Evolutionary conservation across 1,140 invertebrate species (phyloP).

Genomic region (Vollenhovia emeryi): DNA sequence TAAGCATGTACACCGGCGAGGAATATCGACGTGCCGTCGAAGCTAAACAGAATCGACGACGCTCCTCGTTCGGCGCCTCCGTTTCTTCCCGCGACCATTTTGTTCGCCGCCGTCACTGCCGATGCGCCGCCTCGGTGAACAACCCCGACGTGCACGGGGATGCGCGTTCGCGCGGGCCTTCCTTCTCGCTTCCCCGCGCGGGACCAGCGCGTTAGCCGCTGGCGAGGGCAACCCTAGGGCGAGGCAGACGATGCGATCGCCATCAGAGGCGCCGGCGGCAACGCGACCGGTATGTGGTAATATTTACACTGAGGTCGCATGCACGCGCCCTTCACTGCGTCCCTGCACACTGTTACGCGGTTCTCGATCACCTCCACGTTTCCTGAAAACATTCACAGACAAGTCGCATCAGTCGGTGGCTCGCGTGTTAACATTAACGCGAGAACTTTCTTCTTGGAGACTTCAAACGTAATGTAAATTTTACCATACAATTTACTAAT

Average conservation of each 20-base stretch:
- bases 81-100: constrained; percentile 3
- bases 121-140: constrained; percentile 23
- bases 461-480: no score
- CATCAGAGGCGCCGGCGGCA: constrained; percentile 91
- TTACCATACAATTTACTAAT: no score
- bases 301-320: constrained; percentile 96
- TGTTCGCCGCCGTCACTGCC: constrained; percentile 26
- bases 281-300: constrained; percentile 95
- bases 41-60: constrained; percentile 57
- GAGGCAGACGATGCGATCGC: constrained; percentile 85
- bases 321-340: constrained; percentile 96
- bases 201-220: constrained; percentile 58
- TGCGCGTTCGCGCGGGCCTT: constrained; percentile 32
- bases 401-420: not conserved
- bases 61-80: not conserved
- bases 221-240: constrained; percentile 77
- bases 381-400: constrained; percentile 87
- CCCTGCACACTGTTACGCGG: constrained; percentile 96
- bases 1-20: constrained; percentile 26
- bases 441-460: not conserved
- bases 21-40: constrained; percentile 51
- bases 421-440: not conserved
- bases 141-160: constrained; percentile 10
- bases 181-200: constrained; percentile 44
- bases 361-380: constrained; percentile 97